phyloP scores from a whole-genome alignment of 2,888 invertebrate genomes.

The Ophion ellenae region DNA sequence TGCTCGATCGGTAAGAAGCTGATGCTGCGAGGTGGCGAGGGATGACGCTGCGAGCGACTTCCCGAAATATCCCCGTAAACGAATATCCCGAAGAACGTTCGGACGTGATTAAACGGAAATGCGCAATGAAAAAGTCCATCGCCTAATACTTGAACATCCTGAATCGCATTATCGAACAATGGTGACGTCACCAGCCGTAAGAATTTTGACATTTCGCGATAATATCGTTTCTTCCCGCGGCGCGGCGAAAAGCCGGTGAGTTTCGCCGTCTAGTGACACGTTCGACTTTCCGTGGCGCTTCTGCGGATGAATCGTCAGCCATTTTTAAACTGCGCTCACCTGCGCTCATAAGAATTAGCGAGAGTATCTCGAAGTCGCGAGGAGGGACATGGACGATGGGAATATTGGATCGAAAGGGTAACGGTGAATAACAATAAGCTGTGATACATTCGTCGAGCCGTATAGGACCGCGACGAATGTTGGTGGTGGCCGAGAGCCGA shows the following conservation, averaged over 20 bases:
- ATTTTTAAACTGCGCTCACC: conserved; percentile 80
- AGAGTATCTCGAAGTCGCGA: conserved; percentile 62
- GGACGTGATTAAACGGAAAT: background rate
- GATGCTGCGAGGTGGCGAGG: too few relatives aligned
- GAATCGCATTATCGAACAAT: background rate
- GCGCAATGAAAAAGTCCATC: background rate
- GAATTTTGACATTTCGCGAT: background rate
- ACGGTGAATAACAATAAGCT: conserved; percentile 66
- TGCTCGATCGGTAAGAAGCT: background rate
- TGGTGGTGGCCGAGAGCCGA: conserved; percentile 18
- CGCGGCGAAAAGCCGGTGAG: background rate
- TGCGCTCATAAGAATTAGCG: conserved; percentile 72
- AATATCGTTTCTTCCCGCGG: background rate
- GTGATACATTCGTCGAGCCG: conserved; percentile 69
- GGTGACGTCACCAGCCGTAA: background rate
- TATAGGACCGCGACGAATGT: conserved; percentile 63
- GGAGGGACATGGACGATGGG: conserved; percentile 66
- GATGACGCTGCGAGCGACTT: background rate
- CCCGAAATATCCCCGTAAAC: background rate
- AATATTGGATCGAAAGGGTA: conserved; percentile 68
- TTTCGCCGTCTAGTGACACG: conserved; percentile 49
- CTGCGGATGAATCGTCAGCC: conserved; percentile 75
- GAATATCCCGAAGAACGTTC: background rate
- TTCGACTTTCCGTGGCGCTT: conserved; percentile 64
- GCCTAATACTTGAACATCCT: background rate